phyloP scores from a whole-genome alignment of 1,140 invertebrate genomes.

The Pinna nobilis region DNA sequence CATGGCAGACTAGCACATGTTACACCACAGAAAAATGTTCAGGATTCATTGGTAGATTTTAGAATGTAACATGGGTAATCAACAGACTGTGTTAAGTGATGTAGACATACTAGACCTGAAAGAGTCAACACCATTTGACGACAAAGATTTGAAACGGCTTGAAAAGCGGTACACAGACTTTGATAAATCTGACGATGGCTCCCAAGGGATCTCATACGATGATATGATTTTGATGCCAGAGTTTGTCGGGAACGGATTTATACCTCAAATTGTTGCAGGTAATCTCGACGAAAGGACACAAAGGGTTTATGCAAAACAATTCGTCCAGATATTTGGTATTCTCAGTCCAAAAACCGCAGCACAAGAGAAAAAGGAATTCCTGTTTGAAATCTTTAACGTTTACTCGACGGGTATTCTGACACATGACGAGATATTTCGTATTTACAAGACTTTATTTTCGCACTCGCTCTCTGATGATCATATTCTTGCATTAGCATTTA shows the following conservation, averaged over 20 bases:
- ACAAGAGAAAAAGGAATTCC: conserved; percentile 55
- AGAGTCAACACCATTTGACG: conserved; percentile 34
- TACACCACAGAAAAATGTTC: too few relatives aligned
- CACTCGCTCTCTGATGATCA: conserved; percentile 56
- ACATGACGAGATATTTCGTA: conserved; percentile 61
- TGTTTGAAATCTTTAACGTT: conserved; percentile 61
- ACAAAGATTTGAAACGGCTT: conserved; percentile 48
- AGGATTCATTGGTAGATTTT: too few relatives aligned
- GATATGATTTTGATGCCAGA: conserved; percentile 55
- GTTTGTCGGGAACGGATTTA: conserved; percentile 57
- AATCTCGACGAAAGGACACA: conserved; percentile 41
- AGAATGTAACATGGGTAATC: conserved; percentile 17
- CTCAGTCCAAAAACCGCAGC: conserved; percentile 48
- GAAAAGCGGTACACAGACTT: conserved; percentile 50
- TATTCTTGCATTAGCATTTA: conserved; percentile 58
- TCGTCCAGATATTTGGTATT: conserved; percentile 51
- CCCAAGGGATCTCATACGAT: conserved; percentile 49
- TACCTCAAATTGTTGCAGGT: conserved; percentile 46
- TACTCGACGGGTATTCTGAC: conserved; percentile 48
- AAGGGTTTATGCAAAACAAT: conserved; percentile 51
- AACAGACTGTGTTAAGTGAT: conserved; percentile 6
- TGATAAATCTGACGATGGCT: conserved; percentile 48
- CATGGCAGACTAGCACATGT: too few relatives aligned
- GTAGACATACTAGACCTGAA: conserved; percentile 6
- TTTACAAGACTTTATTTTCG: conserved; percentile 56